Conservation (phyloP, 2,888 invertebrate species). For the Yponomeuta malinellus region DNA sequence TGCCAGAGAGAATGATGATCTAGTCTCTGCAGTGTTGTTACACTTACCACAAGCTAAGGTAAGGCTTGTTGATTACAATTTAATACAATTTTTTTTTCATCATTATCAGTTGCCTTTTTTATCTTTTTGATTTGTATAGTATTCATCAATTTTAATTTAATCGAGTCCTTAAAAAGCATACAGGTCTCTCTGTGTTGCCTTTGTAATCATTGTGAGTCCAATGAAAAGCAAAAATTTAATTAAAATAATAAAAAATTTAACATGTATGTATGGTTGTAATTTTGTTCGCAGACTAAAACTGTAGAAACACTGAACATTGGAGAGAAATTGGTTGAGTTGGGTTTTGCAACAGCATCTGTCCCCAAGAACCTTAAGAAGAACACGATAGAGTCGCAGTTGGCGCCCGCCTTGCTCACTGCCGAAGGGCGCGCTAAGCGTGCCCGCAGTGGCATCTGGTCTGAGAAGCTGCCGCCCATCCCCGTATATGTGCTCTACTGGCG, state of each 20-base stretch:
- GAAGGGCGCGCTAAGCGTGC: slow-evolving; percentile 54
- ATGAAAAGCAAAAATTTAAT: no score
- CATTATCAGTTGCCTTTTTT: not conserved
- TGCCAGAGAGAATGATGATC: slow-evolving; percentile 54
- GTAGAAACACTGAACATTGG: slow-evolving; percentile 61
- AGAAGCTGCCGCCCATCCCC: slow-evolving; percentile 59
- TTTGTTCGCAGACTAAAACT: slow-evolving; percentile 31
- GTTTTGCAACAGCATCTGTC: slow-evolving; percentile 59
- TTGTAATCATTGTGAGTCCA: no score
- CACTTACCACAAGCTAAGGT: slow-evolving; percentile 63
- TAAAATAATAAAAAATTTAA: no score
- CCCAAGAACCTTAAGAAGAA: slow-evolving; percentile 50
- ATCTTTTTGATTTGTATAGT: no score
- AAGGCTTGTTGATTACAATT: slow-evolving; percentile 14
- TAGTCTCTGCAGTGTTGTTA: slow-evolving; percentile 59
- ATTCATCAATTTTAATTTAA: no score
- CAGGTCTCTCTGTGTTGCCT: no score
- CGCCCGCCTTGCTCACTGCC: slow-evolving; percentile 52
- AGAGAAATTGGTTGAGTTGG: slow-evolving; percentile 64
- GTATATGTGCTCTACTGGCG: slow-evolving; percentile 55
- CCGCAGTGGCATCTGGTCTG: slow-evolving; percentile 65
- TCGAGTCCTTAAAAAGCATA: no score
- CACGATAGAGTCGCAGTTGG: slow-evolving; percentile 55
- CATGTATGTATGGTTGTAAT: not conserved
- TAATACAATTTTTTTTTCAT: not conserved